Evolutionary conservation across 2,888 invertebrate genomes (phyloP).

Genomic region (Eristalinus sepulchralis): DNA sequence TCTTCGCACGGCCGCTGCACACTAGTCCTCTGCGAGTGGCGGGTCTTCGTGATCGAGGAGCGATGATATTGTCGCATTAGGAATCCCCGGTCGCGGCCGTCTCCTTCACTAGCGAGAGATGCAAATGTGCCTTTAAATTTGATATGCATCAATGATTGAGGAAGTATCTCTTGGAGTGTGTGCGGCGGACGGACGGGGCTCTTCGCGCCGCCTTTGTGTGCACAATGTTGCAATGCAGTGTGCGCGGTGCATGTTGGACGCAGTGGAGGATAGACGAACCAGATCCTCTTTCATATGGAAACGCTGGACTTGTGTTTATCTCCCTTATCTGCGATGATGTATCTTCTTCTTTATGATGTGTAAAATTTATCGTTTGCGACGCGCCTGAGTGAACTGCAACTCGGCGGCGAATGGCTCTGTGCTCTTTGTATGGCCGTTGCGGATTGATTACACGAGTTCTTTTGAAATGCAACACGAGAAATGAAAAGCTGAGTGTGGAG

Average conservation of each 20-base stretch:
- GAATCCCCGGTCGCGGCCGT: constrained; percentile 12
- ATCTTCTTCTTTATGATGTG: constrained; percentile 66
- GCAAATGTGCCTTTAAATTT: constrained; percentile 63
- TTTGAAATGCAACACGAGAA: not conserved
- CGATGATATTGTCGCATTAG: constrained; percentile 59
- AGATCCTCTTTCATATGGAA: constrained; percentile 66
- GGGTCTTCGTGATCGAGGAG: constrained; percentile 41
- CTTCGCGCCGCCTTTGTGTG: constrained; percentile 3
- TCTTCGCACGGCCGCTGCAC: constrained; percentile 37
- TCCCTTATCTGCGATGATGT: constrained; percentile 53
- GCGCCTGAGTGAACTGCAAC: constrained; percentile 52
- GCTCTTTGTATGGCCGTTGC: not conserved
- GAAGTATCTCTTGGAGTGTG: constrained; percentile 49
- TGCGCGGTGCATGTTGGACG: not conserved
- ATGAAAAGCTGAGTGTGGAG: not conserved
- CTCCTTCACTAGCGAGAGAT: constrained; percentile 21
- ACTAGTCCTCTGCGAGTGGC: not conserved
- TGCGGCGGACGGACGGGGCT: not conserved
- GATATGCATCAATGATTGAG: constrained; percentile 70
- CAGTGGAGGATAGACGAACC: constrained; percentile 27
- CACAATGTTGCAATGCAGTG: constrained; percentile 54
- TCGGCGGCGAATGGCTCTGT: not conserved
- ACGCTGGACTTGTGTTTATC: constrained; percentile 59
- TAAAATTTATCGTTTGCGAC: constrained; percentile 61
- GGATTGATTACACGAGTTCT: not conserved